Base-by-base conservation (phyloP, 2,888 invertebrate genomes). In the Erpobdella octoculata region DNA sequence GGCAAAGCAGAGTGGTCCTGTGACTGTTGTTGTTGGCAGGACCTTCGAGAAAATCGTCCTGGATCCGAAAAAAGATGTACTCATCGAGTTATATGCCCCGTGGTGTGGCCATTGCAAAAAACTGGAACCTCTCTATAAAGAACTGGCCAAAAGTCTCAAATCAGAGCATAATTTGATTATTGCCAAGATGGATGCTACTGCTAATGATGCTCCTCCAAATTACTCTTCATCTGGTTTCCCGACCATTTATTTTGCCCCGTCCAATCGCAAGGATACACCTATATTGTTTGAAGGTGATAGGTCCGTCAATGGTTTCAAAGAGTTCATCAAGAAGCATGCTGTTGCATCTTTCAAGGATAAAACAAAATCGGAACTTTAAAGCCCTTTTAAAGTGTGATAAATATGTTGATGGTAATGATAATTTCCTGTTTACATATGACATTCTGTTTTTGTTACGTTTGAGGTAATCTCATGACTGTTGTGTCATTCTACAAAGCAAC, bases 81-180 rank as follows among this genome's bases (percentile, higher is more conserved):
- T 87, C 8, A 81, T 87, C 71, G 86, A 86, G 76, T 83, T 87
- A 75, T 86, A 86, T 76, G 87, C 87, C 5, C 87, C 87, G 2
- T 87, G 87, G 86, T 86, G 87, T 78, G 86, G 86, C 2, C 86
- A 86, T 76, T 86, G 86, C 79, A 86, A 86, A 78, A 79, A 81
- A 38, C 81, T 87, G 58, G 86, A 86, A 75, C 85, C 86, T 15
- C 79, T 80, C 12, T 85, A 83, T 77, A 83, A 81, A 68, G 81
- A 84, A 64, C 76, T 84, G 8, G 83, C 81, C 21, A 72, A 72
- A 35, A 71, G 80, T 61, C 76, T 79, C 71, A 79, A 80, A 65
- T 73, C 77, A 6, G 79, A 79, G 72, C 79, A 79, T 71, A 79
- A 82, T 72, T 70, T 83, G 6, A 79, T 82, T 2, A 78, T 83